A percentile compares a stretch with the other conserved stretches of the same genome.
These are phyloP conservation scores for Sander vitreus DNA, from an alignment of 2,113 vertebrate genomes.

Conservation along the genomic window DNA sequence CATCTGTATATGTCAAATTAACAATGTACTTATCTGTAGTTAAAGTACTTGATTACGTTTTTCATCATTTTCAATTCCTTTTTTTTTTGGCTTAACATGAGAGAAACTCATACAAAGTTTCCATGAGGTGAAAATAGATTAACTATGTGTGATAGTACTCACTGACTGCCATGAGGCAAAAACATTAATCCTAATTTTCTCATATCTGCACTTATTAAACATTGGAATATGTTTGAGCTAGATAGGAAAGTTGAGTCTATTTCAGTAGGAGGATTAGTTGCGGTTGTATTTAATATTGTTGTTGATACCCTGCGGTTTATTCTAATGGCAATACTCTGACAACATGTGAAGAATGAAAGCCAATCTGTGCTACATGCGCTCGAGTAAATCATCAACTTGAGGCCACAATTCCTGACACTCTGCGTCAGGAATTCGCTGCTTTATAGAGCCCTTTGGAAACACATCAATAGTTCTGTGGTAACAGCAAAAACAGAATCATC, in stretches of 20 bases:
- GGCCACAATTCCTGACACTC: slow-evolving; percentile 36
- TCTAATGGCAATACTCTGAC: slow-evolving; percentile 55
- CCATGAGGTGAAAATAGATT: slow-evolving; percentile 19
- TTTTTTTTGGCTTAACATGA: not conserved
- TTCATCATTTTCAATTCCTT: not conserved
- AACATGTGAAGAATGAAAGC: slow-evolving; percentile 54
- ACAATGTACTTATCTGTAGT: not conserved
- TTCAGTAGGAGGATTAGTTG: slow-evolving; percentile 66
- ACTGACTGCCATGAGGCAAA: slow-evolving; percentile 44
- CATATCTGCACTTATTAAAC: slow-evolving; percentile 52
- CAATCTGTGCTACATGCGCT: slow-evolving; percentile 32
- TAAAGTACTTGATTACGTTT: not conserved
- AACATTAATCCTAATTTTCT: slow-evolving; percentile 60
- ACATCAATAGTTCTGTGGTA: slow-evolving; percentile 56
- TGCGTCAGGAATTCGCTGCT: slow-evolving; percentile 39
- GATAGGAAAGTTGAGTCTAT: slow-evolving; percentile 62
- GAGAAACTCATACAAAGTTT: slow-evolving; percentile 6
- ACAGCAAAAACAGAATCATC: slow-evolving; percentile 27
- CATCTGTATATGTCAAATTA: not conserved
- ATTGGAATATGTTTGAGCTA: slow-evolving; percentile 41
- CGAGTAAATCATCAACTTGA: slow-evolving; percentile 29
- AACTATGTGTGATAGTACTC: slow-evolving; percentile 34
- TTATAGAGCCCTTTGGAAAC: slow-evolving; percentile 62
- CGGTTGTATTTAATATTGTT: slow-evolving; percentile 67
- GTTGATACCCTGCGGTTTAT: slow-evolving; percentile 63